Evolutionary conservation across 2,888 invertebrate genomes (phyloP).

Genomic region (Leistus spinibarbis): DNA sequence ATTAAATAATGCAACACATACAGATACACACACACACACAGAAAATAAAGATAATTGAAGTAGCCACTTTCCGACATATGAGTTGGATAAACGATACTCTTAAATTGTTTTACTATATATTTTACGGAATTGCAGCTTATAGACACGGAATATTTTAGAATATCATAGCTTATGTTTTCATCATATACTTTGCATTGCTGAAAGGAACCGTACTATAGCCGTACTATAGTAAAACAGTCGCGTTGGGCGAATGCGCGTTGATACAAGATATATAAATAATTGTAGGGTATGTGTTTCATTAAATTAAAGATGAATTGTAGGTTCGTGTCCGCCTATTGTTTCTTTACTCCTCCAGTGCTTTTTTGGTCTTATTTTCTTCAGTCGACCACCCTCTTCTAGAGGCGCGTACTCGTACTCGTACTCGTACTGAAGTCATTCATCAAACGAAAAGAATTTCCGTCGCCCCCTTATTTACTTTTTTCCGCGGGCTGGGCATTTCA

Average conservation of each 20-base stretch:
- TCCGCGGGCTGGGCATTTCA: conserved; percentile 16
- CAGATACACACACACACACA: too few species aligned
- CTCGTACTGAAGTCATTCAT: background rate
- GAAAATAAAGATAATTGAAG: too few species aligned
- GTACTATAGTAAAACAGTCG: background rate
- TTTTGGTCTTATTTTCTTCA: background rate
- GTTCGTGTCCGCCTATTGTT: conserved; percentile 34
- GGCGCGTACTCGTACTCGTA: too few species aligned
- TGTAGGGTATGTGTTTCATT: conserved; percentile 36
- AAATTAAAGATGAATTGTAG: conserved; percentile 38
- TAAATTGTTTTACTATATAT: too few species aligned
- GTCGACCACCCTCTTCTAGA: background rate
- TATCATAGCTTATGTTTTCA: too few species aligned
- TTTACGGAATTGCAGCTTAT: too few species aligned
- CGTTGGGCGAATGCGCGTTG: conserved; percentile 12
- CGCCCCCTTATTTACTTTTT: conserved; percentile 1
- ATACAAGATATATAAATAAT: conserved; percentile 31
- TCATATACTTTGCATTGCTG: background rate
- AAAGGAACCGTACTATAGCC: background rate
- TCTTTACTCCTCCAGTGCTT: background rate
- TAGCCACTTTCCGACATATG: too few species aligned
- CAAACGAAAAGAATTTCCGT: background rate
- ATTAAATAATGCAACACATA: too few species aligned
- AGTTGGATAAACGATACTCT: too few species aligned
- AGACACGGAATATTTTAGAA: too few species aligned